These are phyloP conservation scores for Diadumene lineata DNA, from an alignment of 92 coral and sea anemone species.

Conservation along the genomic window DNA sequence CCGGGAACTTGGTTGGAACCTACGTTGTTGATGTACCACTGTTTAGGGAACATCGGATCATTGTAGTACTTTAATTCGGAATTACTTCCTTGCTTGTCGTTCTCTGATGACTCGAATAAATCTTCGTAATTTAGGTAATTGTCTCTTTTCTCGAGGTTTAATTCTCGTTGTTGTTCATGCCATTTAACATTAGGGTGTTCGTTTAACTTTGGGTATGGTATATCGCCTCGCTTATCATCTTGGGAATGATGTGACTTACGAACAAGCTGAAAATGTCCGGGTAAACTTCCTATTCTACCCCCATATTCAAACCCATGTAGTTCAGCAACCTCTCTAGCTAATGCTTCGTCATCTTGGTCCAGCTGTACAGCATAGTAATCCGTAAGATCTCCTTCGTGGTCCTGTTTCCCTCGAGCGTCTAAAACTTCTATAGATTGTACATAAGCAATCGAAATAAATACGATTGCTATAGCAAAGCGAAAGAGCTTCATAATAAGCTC, in stretches of 20 bases:
- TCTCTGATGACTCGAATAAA: not conserved
- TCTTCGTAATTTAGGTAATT: not conserved
- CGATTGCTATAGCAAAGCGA: slow-evolving; percentile 8
- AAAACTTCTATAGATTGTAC: slow-evolving; percentile 18
- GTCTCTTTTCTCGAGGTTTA: slow-evolving; percentile 53
- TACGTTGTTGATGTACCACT: slow-evolving; percentile 39
- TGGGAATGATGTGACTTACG: slow-evolving; percentile 42
- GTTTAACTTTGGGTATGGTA: slow-evolving; percentile 47
- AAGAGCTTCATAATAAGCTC: slow-evolving; percentile 29
- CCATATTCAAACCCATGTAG: slow-evolving; percentile 71
- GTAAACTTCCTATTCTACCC: slow-evolving; percentile 69
- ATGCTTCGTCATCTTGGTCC: slow-evolving; percentile 62
- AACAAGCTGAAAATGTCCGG: slow-evolving; percentile 70
- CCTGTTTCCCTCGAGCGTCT: slow-evolving; percentile 28
- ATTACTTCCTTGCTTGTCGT: not conserved
- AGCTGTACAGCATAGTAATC: slow-evolving; percentile 83
- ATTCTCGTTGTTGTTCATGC: slow-evolving; percentile 75
- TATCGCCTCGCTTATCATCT: slow-evolving; percentile 66
- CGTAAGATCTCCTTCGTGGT: slow-evolving; percentile 41
- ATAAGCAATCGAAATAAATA: slow-evolving; percentile 13
- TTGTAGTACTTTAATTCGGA: slow-evolving; percentile 13
- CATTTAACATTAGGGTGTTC: slow-evolving; percentile 85
- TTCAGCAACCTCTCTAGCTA: slow-evolving; percentile 76
- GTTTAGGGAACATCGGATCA: slow-evolving; percentile 26
- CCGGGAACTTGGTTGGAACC: slow-evolving; percentile 20